Percentiles rank a stretch among this genome's conserved stretches.
These are phyloP conservation scores for Tipula unca DNA, from an alignment of 2,888 invertebrate species.

Conservation along the genomic window DNA sequence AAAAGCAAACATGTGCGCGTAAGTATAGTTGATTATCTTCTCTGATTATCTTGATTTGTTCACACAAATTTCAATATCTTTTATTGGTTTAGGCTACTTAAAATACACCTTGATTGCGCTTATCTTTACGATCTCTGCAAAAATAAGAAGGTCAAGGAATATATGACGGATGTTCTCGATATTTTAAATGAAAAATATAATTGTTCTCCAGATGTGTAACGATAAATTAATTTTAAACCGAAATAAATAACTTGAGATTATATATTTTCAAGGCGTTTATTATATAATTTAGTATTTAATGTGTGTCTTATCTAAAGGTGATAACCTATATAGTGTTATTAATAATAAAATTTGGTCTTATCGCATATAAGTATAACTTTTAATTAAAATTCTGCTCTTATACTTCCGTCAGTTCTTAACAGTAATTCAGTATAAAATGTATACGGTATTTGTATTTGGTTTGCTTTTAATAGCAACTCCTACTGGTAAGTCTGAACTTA, in stretches of 20 bases:
- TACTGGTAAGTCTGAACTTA: not conserved
- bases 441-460: not conserved
- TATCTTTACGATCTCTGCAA: not conserved
- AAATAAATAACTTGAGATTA: not conserved
- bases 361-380: not conserved
- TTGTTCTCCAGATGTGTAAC: not conserved
- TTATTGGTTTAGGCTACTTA: not conserved
- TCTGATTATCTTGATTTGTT: too few species aligned
- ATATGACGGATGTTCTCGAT: not conserved
- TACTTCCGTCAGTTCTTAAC: not conserved
- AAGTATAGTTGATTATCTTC: not conserved
- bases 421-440: not conserved
- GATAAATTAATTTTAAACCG: not conserved
- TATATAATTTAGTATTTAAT: not conserved
- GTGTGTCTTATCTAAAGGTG: not conserved
- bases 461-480: not conserved
- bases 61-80: too few species aligned
- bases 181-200: not conserved
- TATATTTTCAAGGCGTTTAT: not conserved
- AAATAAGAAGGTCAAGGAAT: not conserved
- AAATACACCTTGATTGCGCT: not conserved
- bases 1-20: not conserved
- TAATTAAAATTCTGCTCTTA: not conserved
- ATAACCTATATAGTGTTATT: not conserved
- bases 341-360: not conserved